Evolutionary conservation across 2,888 invertebrate genomes (phyloP), one percentile per base, ranked within the genome.

Genomic region (Cryptocephalus primarius): DNA sequence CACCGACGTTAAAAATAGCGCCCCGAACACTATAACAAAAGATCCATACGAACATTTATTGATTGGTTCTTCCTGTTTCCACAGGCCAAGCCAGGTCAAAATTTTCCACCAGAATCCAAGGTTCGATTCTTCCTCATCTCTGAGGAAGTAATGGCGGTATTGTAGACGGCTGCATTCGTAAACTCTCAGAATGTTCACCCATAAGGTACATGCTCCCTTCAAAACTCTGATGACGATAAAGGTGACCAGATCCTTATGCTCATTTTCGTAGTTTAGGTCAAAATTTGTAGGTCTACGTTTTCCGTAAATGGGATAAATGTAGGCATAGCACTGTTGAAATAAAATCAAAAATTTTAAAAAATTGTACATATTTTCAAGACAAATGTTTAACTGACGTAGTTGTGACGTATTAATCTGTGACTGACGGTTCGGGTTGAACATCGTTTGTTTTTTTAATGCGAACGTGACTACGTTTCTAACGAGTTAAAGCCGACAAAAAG

Each of bases 21-120:
- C 49, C 14, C 51, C 48, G 36, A 48, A 47, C 8, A 57, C 56
- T 14, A 58, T 55, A 6, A 50, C 43, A 22, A 58, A 48, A 8
- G 56, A 52, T 36, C 55, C 54, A 42, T 55, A 57, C 1, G 58
- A 57, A 34, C 58, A 57, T 39, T 48, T 49, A 10, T 33, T 33
- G 8, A 34, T 32, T n/a, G 46, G 43, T 34, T 53, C 53, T 31
- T 49, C 45, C 40, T 49, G 43, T 13, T n/a, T 39, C 8, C 10
- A 11, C 39, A 49, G 32, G 33, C 53, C 53, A 13, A 45, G 13
- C 53, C 48, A 50, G 4, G 32, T 12, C 34, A 44, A 39, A 13
- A 48, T 9, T 8, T 40, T 40, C 11, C 22, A 10, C 10, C 10
- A 14, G 4, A 40, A 4, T 4, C 3, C 14, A 10, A 12, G 12